A percentile compares a stretch with the other conserved stretches of the same genome.
Evolutionary conservation across 1,140 invertebrate species (phyloP).

Genomic region (Pomacea maculata): DNA sequence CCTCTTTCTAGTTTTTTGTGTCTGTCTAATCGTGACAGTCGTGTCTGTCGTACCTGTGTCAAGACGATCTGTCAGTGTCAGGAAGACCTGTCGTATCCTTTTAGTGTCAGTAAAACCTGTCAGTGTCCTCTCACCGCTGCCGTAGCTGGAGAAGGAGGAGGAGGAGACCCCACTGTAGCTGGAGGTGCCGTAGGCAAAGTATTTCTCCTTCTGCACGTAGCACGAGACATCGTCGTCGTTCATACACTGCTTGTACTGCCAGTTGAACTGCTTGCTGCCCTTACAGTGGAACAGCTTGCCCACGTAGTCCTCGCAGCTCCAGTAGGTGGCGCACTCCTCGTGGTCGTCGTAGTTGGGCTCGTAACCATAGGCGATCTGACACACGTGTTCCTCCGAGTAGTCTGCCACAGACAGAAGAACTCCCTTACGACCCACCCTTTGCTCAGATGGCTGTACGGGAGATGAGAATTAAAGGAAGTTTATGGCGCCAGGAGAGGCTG

Average conservation of each 20-base stretch:
- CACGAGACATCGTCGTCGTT: slow-evolving; percentile 19
- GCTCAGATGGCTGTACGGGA: too few species aligned
- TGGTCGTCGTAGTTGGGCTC: slow-evolving; percentile 27
- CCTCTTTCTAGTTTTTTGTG: too few species aligned
- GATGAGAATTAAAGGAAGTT: too few species aligned
- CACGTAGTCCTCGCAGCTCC: slow-evolving; percentile 15
- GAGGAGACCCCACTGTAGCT: neutral
- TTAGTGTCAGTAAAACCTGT: too few species aligned
- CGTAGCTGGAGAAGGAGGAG: neutral
- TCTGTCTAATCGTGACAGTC: too few species aligned
- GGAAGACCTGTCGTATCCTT: too few species aligned
- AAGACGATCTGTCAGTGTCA: too few species aligned
- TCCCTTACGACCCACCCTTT: too few species aligned
- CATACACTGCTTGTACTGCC: slow-evolving; percentile 9
- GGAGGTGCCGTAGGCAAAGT: neutral
- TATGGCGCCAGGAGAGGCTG: too few species aligned
- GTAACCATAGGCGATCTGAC: slow-evolving; percentile 23
- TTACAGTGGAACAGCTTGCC: neutral
- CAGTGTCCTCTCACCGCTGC: neutral
- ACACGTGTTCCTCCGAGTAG: slow-evolving; percentile 9
- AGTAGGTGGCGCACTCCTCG: slow-evolving; percentile 9
- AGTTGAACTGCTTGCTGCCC: slow-evolving; percentile 5
- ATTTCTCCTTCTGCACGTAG: slow-evolving; percentile 7
- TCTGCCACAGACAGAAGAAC: neutral
- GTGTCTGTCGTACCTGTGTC: too few species aligned